Evolutionary conservation across 2,888 invertebrate genomes (phyloP), one percentile per base, ranked within the genome.

Genomic region (Thera obeliscata): DNA sequence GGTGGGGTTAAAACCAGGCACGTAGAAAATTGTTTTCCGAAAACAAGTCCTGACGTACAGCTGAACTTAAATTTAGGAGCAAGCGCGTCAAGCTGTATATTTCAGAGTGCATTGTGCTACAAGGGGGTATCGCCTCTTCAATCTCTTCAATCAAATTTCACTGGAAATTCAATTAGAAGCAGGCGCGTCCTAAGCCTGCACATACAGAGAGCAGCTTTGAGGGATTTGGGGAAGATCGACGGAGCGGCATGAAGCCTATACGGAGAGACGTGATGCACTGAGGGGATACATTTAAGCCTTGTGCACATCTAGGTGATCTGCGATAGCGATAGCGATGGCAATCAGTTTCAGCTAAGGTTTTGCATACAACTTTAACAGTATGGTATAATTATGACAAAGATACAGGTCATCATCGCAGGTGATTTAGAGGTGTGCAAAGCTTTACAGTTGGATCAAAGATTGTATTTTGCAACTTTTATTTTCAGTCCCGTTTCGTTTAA

Each of bases 151-250:
- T 67, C 65, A 66, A 70, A 68, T 66, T 69, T 65, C 52, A 52
- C 56, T 73, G 67, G 64, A 67, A 67, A 71, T 69, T 69, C 66
- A 67, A 73, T 71, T 73, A 72, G 67, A 66, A 70, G 62, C 69
- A 67, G 66, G 66, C 61, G 65, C 61, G 61, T 54, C 55, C 43
- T 64, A 59, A 67, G 61, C 63, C 63, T 43, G 56, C 52, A 50
- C 60, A 61, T 46, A 58, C 55, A 58, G 61, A 56, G 64, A 61
- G 64, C 68, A 64, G 68, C 64, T 68, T 68, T 36, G 41, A 43
- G 54, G 68, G 67, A 67, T 71, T 71, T 65, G 63, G 52, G 68
- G 64, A 46, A 62, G 60, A 63, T 55, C 64, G 61, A 64, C 48
- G 62, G 56, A 54, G 56, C 56, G 43, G 36, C 2, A 9, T 9